A percentile compares a stretch with the other conserved stretches of the same genome.
These are phyloP conservation scores for Euspilapteryx auroguttella DNA, from an alignment of 2,888 invertebrate species.

Conservation along the genomic window DNA sequence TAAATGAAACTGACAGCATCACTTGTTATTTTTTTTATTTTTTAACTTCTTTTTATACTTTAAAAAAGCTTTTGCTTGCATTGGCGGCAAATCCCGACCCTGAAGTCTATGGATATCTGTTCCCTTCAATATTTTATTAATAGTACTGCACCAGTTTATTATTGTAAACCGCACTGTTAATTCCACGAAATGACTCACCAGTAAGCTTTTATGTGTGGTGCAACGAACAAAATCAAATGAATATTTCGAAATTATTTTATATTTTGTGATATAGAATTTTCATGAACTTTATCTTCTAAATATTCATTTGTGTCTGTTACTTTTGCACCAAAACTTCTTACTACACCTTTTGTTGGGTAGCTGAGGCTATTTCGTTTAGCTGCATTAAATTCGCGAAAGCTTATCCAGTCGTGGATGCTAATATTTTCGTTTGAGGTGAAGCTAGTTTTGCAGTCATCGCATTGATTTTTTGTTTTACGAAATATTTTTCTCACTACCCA, in stretches of 20 bases:
- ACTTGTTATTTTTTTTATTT: not conserved
- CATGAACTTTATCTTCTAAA: not conserved
- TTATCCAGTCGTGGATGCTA: not conserved
- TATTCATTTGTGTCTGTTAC: not conserved
- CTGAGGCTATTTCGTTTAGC: not conserved
- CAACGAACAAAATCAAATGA: not conserved
- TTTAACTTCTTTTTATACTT: not conserved
- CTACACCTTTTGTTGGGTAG: not conserved
- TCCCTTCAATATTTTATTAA: not conserved
- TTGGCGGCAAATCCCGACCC: not conserved
- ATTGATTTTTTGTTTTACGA: not conserved
- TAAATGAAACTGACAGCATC: too few relatives aligned
- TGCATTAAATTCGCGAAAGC: not conserved
- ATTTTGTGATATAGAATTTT: not conserved
- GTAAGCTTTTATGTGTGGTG: not conserved
- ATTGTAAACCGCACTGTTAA: not conserved
- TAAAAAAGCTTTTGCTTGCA: not conserved
- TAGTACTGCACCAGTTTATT: not conserved
- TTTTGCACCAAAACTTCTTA: not conserved
- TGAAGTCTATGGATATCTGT: not conserved
- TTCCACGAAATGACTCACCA: not conserved
- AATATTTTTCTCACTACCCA: conserved; percentile 9
- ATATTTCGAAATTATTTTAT: not conserved
- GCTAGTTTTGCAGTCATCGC: not conserved
- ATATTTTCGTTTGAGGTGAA: not conserved